Evolutionary conservation across 2,888 invertebrate species (phyloP).

Genomic region (Cantharis nigra): DNA sequence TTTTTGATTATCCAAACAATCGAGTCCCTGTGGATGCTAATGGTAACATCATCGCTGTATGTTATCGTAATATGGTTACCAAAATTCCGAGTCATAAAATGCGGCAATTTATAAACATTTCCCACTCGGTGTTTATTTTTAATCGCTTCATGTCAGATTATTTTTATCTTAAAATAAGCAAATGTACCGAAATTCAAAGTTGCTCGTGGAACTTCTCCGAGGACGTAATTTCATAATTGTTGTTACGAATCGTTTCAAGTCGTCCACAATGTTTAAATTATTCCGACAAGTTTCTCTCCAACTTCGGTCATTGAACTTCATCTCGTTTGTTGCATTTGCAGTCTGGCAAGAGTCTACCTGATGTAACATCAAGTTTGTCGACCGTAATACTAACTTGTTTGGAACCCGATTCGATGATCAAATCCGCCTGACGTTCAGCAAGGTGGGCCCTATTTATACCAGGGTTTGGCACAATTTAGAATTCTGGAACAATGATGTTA

Average conservation of each 20-base stretch:
- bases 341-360: background rate
- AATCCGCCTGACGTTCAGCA: background rate
- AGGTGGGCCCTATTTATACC: background rate
- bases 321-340: slow-evolving; percentile 4
- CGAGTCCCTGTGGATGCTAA: background rate
- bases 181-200: background rate
- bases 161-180: background rate
- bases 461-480: background rate
- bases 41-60: background rate
- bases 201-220: background rate
- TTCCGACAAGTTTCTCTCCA: slow-evolving; percentile 31
- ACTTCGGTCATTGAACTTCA: slow-evolving; percentile 32
- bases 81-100: background rate
- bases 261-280: slow-evolving; percentile 20
- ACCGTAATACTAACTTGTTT: background rate
- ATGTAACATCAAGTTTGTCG: background rate
- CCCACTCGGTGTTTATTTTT: background rate
- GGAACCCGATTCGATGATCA: background rate
- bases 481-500: background rate
- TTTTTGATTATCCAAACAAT: background rate
- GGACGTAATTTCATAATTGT: background rate
- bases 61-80: background rate
- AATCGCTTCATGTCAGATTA: background rate
- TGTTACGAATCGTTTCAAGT: background rate
- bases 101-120: background rate